Conservation (phyloP, 2,797 vertebrate species). For the Coracias cyanogaster region DNA sequence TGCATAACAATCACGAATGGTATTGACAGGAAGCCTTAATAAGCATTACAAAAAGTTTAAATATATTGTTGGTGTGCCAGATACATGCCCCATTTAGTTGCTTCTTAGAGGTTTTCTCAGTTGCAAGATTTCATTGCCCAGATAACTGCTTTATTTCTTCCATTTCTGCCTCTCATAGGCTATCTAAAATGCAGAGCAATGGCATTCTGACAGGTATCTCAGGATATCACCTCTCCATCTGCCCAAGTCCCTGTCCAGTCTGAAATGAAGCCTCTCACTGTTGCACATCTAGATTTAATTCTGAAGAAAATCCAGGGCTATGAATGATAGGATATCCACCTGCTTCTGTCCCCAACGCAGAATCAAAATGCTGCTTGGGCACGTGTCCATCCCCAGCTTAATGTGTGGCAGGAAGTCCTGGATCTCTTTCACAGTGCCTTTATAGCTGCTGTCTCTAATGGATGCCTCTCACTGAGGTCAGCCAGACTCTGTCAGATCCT, state of each 20-base stretch:
- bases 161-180: not conserved
- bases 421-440: not conserved
- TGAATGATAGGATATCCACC: not conserved
- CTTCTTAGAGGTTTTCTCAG: not conserved
- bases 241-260: not conserved
- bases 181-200: not conserved
- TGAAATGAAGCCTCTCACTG: not conserved
- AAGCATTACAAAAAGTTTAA: not conserved
- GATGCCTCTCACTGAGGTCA: not conserved
- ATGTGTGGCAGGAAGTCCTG: not conserved
- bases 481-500: not conserved
- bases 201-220: not conserved
- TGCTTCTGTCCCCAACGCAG: not conserved
- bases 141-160: not conserved
- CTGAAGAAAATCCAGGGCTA: not conserved
- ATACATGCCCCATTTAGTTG: not conserved
- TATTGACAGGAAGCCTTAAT: not conserved
- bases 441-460: not conserved
- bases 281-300: not conserved
- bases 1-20: not conserved
- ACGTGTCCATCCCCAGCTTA: not conserved
- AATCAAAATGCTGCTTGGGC: not conserved
- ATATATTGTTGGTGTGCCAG: not conserved
- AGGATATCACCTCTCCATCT: not conserved
- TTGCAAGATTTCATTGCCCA: not conserved